Conservation (phyloP, 2,113 vertebrate genomes). For the Corythornis madagascariensis region DNA sequence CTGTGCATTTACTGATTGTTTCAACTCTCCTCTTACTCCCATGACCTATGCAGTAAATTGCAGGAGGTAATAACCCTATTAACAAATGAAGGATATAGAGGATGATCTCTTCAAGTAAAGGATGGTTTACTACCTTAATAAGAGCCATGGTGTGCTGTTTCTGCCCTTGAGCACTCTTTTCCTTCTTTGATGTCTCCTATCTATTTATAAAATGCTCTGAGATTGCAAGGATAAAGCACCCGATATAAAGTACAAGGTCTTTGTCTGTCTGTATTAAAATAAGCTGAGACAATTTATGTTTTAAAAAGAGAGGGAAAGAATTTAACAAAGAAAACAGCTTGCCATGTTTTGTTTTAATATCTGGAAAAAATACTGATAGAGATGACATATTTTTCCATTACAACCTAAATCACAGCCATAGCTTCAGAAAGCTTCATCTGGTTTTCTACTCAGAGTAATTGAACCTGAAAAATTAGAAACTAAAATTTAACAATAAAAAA, state of each 20-base stretch:
- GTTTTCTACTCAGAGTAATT: background rate
- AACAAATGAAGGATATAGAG: background rate
- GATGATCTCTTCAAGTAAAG: background rate
- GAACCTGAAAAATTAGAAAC: slow-evolving; percentile 7
- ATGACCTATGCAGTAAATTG: background rate
- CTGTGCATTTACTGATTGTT: background rate
- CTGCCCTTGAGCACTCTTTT: slow-evolving; percentile 45
- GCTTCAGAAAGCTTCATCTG: background rate
- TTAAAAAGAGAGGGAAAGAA: background rate
- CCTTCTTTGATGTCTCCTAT: slow-evolving; percentile 35
- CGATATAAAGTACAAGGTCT: slow-evolving; percentile 17
- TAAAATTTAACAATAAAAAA: background rate
- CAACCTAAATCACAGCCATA: background rate
- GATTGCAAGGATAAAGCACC: slow-evolving; percentile 24
- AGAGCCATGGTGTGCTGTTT: background rate
- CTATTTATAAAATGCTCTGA: slow-evolving; percentile 42
- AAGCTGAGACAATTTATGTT: background rate
- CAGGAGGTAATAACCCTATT: background rate
- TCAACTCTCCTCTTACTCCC: background rate
- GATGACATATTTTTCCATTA: background rate
- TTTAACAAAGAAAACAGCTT: background rate
- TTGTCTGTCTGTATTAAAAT: slow-evolving; percentile 16
- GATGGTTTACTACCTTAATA: slow-evolving; percentile 29
- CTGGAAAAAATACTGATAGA: background rate
- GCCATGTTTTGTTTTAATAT: background rate